Conservation (phyloP, 2,797 vertebrate genomes). For the Sebastes hubbsi region DNA sequence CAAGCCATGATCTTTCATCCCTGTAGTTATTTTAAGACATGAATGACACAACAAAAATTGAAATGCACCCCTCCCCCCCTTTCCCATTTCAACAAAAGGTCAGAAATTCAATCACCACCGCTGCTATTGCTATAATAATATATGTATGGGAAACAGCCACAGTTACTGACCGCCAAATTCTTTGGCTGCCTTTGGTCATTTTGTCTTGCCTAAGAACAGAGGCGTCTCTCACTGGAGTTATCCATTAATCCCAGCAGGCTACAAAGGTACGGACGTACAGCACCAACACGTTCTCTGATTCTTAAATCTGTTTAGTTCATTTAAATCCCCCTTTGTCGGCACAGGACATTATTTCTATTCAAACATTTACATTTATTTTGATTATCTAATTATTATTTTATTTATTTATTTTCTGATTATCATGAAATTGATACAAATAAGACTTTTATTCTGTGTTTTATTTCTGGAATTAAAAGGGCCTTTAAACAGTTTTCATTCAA, state of each 20-base stretch:
- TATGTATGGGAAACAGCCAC: constrained; percentile 83
- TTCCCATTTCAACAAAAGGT: constrained; percentile 87
- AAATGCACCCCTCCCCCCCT: constrained; percentile 71
- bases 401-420: background rate
- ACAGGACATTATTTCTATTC: background rate
- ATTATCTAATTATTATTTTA: background rate
- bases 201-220: constrained; percentile 79
- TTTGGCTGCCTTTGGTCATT: constrained; percentile 82
- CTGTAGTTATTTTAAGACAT: constrained; percentile 83
- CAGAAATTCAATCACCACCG: constrained; percentile 87
- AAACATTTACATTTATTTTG: background rate
- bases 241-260: constrained; percentile 78
- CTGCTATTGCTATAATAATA: constrained; percentile 84
- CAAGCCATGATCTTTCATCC: constrained; percentile 84
- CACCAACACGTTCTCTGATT: constrained; percentile 55
- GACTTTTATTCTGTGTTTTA: constrained; percentile 10
- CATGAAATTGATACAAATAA: background rate
- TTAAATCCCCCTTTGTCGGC: constrained; percentile 22
- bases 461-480: background rate
- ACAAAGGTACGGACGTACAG: constrained; percentile 25
- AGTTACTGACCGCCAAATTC: constrained; percentile 81
- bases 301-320: constrained; percentile 27
- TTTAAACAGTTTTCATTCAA: constrained; percentile 8
- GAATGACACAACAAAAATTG: constrained; percentile 85
- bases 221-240: constrained; percentile 76